These are phyloP conservation scores for Lepidostoma basale DNA, from an alignment of 1,140 invertebrate species.

Conservation along the genomic window DNA sequence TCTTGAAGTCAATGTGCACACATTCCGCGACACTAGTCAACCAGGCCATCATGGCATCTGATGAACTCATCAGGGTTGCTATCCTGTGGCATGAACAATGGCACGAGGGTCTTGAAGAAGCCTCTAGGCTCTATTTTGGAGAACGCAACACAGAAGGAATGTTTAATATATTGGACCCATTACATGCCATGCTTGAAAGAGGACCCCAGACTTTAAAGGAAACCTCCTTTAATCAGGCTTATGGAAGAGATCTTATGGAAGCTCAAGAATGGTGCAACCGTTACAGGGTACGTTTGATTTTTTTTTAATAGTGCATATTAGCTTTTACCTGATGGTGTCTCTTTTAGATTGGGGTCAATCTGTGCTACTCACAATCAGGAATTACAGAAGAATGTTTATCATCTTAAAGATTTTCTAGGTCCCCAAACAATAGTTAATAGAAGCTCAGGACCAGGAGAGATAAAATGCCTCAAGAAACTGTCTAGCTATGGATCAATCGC, in stretches of 20 bases:
- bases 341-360: no score
- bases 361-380: no score
- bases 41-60: conserved; percentile 93
- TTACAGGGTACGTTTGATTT: conserved; percentile 67
- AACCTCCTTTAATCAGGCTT: conserved; percentile 95
- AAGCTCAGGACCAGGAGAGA: no score
- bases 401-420: no score
- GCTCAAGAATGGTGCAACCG: conserved; percentile 93
- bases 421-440: no score
- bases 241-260: conserved; percentile 91
- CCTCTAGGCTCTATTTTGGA: conserved; percentile 94
- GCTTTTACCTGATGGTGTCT: no score
- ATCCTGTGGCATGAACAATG: conserved; percentile 99
- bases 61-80: conserved; percentile 96
- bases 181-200: conserved; percentile 92
- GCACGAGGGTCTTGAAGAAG: conserved; percentile 98
- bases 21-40: conserved; percentile 90
- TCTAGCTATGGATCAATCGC: no score
- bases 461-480: no score
- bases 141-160: conserved; percentile 94
- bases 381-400: no score
- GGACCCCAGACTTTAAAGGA: conserved; percentile 96
- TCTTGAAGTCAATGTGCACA: conserved; percentile 94
- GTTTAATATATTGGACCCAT: conserved; percentile 93
- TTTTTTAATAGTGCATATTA: background rate